A percentile compares a stretch with the other conserved stretches of the same genome.
Conservation (phyloP, 2,113 vertebrate genomes). For the Axis porcinus region DNA sequence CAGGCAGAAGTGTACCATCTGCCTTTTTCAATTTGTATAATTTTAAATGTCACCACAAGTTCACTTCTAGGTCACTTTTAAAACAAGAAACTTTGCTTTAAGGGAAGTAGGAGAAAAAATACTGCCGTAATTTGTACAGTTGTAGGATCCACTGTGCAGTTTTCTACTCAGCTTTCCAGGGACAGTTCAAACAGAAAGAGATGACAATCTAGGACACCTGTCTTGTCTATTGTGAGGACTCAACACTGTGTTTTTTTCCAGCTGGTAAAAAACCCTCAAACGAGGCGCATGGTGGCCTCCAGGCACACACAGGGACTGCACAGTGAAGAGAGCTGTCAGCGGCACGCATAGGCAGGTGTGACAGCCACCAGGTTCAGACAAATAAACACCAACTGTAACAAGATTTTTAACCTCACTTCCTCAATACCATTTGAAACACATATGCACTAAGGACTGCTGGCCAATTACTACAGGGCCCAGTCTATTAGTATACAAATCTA, state of each 20-base stretch:
- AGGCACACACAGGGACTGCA: not conserved
- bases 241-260: not conserved
- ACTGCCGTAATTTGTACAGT: not conserved
- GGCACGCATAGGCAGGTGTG: not conserved
- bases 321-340: not conserved
- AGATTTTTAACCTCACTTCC: not conserved
- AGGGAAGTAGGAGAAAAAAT: not conserved
- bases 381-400: not conserved
- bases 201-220: slow-evolving; percentile 28
- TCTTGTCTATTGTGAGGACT: not conserved
- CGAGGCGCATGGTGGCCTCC: not conserved
- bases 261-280: not conserved
- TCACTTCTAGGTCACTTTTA: slow-evolving; percentile 63
- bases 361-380: not conserved
- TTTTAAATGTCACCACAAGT: slow-evolving; percentile 64
- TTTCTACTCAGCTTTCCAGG: slow-evolving; percentile 40
- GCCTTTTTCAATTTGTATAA: slow-evolving; percentile 36
- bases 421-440: not conserved
- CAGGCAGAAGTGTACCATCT: not conserved
- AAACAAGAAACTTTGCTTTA: slow-evolving; percentile 59
- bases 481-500: not conserved
- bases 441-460: not conserved
- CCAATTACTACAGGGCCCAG: not conserved
- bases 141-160: not conserved
- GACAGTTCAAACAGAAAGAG: slow-evolving; percentile 42